phyloP scores from a whole-genome alignment of 2,888 invertebrate species.

The Cheilosia scutellata region DNA sequence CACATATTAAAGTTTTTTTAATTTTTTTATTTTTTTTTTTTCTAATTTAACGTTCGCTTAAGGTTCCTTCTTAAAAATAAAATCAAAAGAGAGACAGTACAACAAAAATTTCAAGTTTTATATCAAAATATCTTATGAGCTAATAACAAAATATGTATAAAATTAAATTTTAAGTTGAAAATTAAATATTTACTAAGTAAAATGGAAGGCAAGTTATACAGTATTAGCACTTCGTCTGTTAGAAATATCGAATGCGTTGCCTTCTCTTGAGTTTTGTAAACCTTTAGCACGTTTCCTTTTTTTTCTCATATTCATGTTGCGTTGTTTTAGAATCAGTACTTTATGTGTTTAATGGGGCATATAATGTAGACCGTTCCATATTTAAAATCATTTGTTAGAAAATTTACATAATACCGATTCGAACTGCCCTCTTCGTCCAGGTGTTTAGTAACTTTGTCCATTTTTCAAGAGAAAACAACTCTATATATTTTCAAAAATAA shows the following conservation, averaged over 20 bases:
- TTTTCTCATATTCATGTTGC: not conserved
- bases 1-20: conserved; percentile 57
- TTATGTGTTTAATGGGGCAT: not conserved
- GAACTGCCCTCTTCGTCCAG: too few species aligned
- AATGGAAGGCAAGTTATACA: conserved; percentile 36
- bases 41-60: conserved; percentile 30
- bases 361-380: not conserved
- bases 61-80: not conserved
- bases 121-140: conserved; percentile 2
- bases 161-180: not conserved
- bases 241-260: not conserved
- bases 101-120: not conserved
- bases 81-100: conserved; percentile 5
- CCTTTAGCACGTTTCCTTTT: conserved; percentile 24
- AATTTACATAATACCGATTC: too few species aligned
- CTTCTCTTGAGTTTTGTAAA: conserved; percentile 17
- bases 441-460: too few species aligned
- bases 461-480: too few species aligned
- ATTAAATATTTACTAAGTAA: not conserved
- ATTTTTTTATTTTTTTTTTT: conserved; percentile 13
- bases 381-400: too few species aligned
- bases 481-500: too few species aligned
- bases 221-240: not conserved
- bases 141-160: conserved; percentile 6
- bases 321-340: not conserved